Conservation (phyloP, 2,797 vertebrate species). For the Premnoplex brunnescens region DNA sequence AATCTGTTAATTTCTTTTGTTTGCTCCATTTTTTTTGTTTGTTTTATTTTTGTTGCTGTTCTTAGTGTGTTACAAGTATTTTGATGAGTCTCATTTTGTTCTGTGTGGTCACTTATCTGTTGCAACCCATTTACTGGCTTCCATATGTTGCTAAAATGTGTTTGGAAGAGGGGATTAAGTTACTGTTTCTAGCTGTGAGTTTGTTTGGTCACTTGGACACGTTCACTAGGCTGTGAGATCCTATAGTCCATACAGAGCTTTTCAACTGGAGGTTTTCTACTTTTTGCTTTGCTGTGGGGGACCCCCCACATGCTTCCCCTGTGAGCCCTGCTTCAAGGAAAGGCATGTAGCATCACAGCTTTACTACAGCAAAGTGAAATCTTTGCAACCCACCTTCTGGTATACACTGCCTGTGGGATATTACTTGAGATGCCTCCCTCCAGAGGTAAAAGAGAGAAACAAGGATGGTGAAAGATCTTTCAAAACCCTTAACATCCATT, state of each 20-base stretch:
- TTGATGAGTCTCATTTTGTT: not conserved
- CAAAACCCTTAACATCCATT: not conserved
- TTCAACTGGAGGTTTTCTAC: not conserved
- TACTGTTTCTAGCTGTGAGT: constrained; percentile 51
- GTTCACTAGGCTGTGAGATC: constrained; percentile 13
- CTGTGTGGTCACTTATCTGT: constrained; percentile 12
- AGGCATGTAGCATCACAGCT: not conserved
- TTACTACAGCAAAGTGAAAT: not conserved
- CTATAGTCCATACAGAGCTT: not conserved
- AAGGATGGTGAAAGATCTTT: not conserved
- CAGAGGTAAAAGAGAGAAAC: not conserved
- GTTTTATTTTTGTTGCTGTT: not conserved
- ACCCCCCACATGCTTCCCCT: not conserved
- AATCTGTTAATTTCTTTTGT: constrained; percentile 13
- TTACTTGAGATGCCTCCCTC: not conserved
- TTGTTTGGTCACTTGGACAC: constrained; percentile 44
- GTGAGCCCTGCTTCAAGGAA: not conserved
- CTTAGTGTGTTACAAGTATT: not conserved
- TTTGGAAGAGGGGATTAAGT: constrained; percentile 41
- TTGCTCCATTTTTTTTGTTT: not conserved
- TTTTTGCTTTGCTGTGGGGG: not conserved
- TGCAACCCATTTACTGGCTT: not conserved
- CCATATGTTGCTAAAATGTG: constrained; percentile 29
- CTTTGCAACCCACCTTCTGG: not conserved
- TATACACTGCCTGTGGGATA: not conserved